A percentile compares a stretch with the other conserved stretches of the same genome.
Evolutionary conservation across 2,797 vertebrate species (phyloP).

Genomic region (Spinibarbus caldwelli): DNA sequence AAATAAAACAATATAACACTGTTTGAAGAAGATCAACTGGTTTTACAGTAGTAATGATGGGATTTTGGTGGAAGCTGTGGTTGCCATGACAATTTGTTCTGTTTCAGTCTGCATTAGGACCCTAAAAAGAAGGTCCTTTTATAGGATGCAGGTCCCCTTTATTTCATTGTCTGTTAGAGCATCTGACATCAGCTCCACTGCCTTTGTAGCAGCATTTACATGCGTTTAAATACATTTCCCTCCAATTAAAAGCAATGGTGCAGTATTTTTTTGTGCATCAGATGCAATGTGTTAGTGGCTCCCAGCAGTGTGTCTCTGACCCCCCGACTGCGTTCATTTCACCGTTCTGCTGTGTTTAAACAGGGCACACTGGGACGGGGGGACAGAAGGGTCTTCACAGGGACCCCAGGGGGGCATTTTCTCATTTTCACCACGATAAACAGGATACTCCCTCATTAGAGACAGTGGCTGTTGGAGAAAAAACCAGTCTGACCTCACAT

Average conservation of each 20-base stretch:
- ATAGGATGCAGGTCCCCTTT: background rate
- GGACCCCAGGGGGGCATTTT: constrained; percentile 3
- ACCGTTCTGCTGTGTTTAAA: background rate
- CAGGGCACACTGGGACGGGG: background rate
- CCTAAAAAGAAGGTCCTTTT: background rate
- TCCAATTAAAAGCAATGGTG: background rate
- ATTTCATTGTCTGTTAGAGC: background rate
- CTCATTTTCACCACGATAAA: constrained; percentile 20
- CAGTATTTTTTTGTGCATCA: background rate
- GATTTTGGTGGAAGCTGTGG: background rate
- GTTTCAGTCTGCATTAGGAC: background rate
- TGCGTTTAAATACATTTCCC: background rate
- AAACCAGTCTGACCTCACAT: background rate
- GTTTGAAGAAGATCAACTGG: background rate
- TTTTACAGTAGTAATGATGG: background rate
- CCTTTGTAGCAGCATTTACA: no score
- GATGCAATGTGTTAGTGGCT: background rate
- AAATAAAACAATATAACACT: background rate
- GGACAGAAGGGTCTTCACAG: constrained; percentile 5
- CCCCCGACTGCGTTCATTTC: background rate
- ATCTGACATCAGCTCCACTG: background rate
- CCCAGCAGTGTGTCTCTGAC: constrained; percentile 1
- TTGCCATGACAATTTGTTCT: background rate
- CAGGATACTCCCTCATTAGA: constrained; percentile 16
- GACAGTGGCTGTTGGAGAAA: background rate